phyloP scores from a whole-genome alignment of 2,797 vertebrate genomes.

The Mormyrus hasselquistii region DNA sequence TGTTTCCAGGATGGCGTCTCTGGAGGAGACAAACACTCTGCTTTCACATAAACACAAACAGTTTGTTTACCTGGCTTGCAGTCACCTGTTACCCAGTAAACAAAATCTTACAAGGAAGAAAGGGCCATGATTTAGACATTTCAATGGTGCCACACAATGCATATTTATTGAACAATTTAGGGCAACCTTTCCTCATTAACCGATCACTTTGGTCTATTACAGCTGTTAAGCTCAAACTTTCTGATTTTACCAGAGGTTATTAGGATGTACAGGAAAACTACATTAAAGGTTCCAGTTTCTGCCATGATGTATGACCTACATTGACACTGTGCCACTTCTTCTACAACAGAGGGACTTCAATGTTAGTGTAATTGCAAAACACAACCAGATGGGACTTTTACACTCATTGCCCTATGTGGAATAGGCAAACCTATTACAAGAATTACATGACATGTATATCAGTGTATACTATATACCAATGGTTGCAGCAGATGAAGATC shows the following conservation, averaged over 20 bases:
- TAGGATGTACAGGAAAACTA: neutral
- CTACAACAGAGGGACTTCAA: neutral
- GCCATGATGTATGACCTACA: neutral
- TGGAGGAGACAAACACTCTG: neutral
- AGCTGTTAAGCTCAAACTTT: neutral
- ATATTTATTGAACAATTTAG: conserved; percentile 4
- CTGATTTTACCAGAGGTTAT: neutral
- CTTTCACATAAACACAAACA: neutral
- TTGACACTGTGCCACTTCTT: neutral
- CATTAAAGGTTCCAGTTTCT: neutral
- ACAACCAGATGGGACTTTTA: neutral
- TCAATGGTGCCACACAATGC: neutral
- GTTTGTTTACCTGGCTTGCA: neutral
- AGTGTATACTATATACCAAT: neutral
- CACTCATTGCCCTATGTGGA: neutral
- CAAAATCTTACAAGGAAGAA: neutral
- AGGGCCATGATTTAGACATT: neutral
- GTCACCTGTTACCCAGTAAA: neutral
- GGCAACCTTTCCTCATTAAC: neutral
- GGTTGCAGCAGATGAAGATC: neutral
- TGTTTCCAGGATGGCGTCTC: neutral
- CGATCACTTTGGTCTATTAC: neutral
- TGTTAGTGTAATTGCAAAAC: neutral
- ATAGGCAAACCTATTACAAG: neutral
- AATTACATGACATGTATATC: neutral